Evolutionary conservation across 1,140 invertebrate genomes (phyloP).

Genomic region (Mylabris phalerata): DNA sequence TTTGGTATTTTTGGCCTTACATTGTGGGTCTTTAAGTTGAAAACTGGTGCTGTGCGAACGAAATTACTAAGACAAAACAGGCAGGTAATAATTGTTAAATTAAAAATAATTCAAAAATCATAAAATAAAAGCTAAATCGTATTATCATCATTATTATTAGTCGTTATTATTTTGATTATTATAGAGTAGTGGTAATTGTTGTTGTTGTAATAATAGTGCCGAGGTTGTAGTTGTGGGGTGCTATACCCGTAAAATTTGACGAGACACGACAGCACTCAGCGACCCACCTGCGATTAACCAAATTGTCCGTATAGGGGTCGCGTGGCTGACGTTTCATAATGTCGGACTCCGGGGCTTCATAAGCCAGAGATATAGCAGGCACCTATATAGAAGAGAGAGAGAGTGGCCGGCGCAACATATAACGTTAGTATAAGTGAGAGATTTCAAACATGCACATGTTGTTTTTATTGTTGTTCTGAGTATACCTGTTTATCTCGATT

Average conservation of each 20-base stretch:
- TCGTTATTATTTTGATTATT: too few relatives aligned
- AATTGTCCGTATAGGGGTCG: conserved; percentile 89
- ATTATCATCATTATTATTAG: too few relatives aligned
- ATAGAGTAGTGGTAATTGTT: too few relatives aligned
- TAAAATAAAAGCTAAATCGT: too few relatives aligned
- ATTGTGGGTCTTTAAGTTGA: too few relatives aligned
- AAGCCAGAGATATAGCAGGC: conserved; percentile 94
- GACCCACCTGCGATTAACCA: conserved; percentile 85
- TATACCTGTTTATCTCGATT: conserved; percentile 22
- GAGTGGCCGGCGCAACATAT: conserved; percentile 39
- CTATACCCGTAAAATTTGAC: conserved; percentile 10
- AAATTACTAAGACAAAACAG: too few relatives aligned
- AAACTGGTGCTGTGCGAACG: too few relatives aligned
- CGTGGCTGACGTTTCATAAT: conserved; percentile 95
- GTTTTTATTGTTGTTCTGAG: conserved; percentile 7
- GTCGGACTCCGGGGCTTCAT: conserved; percentile 92
- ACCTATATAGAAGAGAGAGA: conserved; percentile 52
- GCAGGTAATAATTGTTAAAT: too few relatives aligned
- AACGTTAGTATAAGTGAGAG: conserved; percentile 47
- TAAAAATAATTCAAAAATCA: too few relatives aligned
- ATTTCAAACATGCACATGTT: conserved; percentile 30
- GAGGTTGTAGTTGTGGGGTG: conserved; percentile 36
- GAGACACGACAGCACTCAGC: conserved; percentile 30
- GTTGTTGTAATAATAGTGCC: conserved; percentile 16
- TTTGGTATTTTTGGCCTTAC: too few relatives aligned